Evolutionary conservation across 37 sponge, comb jelly and placozoan genomes (phyloP), one percentile per base, ranked within the genome.

Genomic region (Dysidea cf. avara): DNA sequence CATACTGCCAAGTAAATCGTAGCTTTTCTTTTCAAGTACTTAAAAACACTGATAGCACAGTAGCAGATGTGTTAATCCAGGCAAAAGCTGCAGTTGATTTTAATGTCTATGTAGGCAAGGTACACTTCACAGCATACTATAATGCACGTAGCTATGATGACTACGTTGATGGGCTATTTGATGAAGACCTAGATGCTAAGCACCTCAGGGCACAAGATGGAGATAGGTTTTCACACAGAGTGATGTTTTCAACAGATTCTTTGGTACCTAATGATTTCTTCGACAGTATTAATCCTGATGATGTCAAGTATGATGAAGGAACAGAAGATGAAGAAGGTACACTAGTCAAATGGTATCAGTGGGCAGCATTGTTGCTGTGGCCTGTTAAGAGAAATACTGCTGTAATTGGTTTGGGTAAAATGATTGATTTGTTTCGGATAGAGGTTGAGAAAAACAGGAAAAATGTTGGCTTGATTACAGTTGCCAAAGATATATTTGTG

Each of bases 1-100:
- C 63, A 39, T 76, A 76, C 39, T 64, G 66, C 64, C n/a, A n/a
- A n/a, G n/a, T n/a, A n/a, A 56, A 49, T 5, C 66, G 56, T n/a
- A 63, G 56, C 55, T 66, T 76, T 26, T 64, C 77, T 0, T 76
- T 76, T 29, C 13, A 50, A 13, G 38, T 0, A 1, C 66, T 76
- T 28, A 76, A 76, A 56, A 76, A 76, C 32, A 43, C 52, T 9
- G 77, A 76, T 56, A 25, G 77, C 17, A 66, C 77, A 11, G 39
- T 29, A 12, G 77, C 56, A 34, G 55, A 76, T 30, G 66, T 64
- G 53, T 13, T 76, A 16, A 20, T 1, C 1, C 1, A 28, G 2
- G 77, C 77, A 36, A 32, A 25, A 14, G 13, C 12, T 20, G 40
- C 35, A 35, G 66, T 35, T 4, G 38, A 51, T 2, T 76, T 76